Percentiles rank a stretch among this genome's conserved stretches.
Conservation (phyloP, 2,113 vertebrate species). For the Chamaetylas fuelleborni region DNA sequence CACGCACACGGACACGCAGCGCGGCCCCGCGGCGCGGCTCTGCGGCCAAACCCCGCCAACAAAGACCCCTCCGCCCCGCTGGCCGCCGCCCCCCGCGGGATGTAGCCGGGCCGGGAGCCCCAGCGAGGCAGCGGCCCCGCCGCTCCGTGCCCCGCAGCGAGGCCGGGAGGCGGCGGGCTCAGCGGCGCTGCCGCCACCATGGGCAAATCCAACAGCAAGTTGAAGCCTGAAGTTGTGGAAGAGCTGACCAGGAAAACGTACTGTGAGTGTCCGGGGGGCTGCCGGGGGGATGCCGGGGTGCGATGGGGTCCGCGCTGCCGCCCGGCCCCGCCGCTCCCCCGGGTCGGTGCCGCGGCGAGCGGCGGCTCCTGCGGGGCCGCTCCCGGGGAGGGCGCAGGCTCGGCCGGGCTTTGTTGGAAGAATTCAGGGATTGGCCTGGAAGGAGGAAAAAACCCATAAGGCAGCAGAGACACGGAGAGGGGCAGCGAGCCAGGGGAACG, state of each 20-base stretch:
- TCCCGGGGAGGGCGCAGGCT: not conserved
- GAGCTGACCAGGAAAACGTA: constrained; percentile 93
- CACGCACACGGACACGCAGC: not conserved
- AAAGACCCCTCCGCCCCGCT: not conserved
- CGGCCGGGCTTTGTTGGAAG: constrained; percentile 35
- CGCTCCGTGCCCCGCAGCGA: constrained; percentile 23
- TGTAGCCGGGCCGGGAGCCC: not conserved
- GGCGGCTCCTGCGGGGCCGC: not conserved
- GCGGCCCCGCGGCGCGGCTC: not conserved
- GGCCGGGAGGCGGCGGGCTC: constrained; percentile 20
- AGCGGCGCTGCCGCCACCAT: constrained; percentile 67
- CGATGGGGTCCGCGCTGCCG: not conserved
- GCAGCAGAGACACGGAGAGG: not conserved
- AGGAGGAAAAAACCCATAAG: not conserved
- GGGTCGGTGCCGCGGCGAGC: not conserved
- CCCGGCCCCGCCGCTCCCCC: not conserved
- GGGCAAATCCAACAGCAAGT: constrained; percentile 95
- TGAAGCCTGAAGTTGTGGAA: constrained; percentile 93
- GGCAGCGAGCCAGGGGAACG: not conserved
- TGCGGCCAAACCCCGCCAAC: not conserved
- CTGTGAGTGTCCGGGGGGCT: constrained; percentile 79
- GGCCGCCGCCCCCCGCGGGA: not conserved
- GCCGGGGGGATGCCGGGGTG: not conserved
- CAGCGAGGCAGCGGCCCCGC: not conserved
- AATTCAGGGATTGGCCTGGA: not conserved